Evolutionary conservation across 2,113 vertebrate genomes (phyloP).

Genomic region (Tautogolabrus adspersus): DNA sequence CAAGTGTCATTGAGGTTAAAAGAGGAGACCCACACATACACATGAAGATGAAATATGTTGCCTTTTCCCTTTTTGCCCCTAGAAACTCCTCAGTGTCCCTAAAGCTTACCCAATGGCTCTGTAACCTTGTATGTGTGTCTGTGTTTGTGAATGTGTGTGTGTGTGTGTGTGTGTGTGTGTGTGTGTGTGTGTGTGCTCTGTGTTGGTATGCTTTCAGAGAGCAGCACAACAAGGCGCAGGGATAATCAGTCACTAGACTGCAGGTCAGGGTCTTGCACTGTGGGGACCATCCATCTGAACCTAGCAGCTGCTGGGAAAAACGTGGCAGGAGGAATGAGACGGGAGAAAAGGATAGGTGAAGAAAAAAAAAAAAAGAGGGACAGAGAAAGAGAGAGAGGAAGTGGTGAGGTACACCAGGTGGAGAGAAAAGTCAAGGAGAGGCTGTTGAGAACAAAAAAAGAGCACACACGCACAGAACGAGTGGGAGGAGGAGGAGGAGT

Average conservation of each 20-base stretch:
- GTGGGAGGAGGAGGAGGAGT: constrained; percentile 32
- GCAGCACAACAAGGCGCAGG: constrained; percentile 63
- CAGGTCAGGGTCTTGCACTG: constrained; percentile 76
- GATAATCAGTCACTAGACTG: constrained; percentile 80
- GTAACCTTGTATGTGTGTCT: constrained; percentile 58
- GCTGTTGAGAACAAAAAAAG: constrained; percentile 42
- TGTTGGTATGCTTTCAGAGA: constrained; percentile 57
- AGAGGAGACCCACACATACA: constrained; percentile 44
- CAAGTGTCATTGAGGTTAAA: constrained; percentile 67
- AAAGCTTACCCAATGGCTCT: constrained; percentile 46
- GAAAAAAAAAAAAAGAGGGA: background rate
- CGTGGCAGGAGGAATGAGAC: constrained; percentile 57
- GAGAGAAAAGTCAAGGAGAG: constrained; percentile 67
- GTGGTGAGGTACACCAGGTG: constrained; percentile 21
- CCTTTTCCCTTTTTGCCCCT: background rate
- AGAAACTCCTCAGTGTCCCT: constrained; percentile 42
- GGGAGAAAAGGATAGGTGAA: constrained; percentile 34
- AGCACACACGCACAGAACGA: constrained; percentile 10
- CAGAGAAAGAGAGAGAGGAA: background rate
- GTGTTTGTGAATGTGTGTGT: constrained; percentile 24
- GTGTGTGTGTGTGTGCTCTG: constrained; percentile 36
- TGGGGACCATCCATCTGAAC: constrained; percentile 79
- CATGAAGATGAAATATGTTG: constrained; percentile 65
- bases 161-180: constrained; percentile 29
- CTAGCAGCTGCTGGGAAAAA: constrained; percentile 75